These are phyloP conservation scores for Palaemon carinicauda DNA, from an alignment of 1,140 invertebrate genomes.

Conservation along the genomic window DNA sequence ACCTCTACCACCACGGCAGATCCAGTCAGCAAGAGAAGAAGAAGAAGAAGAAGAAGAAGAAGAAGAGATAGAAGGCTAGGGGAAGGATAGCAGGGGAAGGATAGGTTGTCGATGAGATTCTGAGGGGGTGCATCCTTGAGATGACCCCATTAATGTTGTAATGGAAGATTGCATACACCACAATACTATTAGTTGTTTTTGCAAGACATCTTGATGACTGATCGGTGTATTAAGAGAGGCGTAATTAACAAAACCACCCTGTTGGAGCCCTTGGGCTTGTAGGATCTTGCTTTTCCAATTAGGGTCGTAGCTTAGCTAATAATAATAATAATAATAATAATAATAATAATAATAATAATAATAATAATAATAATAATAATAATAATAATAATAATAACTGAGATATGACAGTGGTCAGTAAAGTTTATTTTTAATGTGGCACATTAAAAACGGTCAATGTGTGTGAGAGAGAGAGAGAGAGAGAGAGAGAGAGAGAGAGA, in stretches of 20 bases:
- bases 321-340: no score
- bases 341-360: no score
- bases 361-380: no score
- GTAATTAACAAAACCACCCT: not conserved
- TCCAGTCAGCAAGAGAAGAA: not conserved
- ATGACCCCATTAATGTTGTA: no score
- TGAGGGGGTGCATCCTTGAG: not conserved
- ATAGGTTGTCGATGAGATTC: not conserved
- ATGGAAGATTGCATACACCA: no score
- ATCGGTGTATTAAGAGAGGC: no score
- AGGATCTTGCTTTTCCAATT: no score
- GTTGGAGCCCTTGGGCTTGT: no score
- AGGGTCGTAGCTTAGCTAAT: no score
- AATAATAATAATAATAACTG: no score
- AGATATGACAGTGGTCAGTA: not conserved
- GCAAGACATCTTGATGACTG: no score
- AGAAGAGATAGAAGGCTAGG: not conserved
- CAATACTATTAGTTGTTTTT: no score
- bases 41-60: not conserved
- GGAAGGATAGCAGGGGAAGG: not conserved
- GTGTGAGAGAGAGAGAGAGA: not conserved
- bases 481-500: not conserved
- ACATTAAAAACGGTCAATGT: not conserved
- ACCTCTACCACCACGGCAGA: not conserved
- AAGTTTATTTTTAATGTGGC: not conserved